Percentiles rank a stretch among this genome's conserved stretches.
Conservation (phyloP, 1,140 invertebrate species). For the Arion vulgaris region DNA sequence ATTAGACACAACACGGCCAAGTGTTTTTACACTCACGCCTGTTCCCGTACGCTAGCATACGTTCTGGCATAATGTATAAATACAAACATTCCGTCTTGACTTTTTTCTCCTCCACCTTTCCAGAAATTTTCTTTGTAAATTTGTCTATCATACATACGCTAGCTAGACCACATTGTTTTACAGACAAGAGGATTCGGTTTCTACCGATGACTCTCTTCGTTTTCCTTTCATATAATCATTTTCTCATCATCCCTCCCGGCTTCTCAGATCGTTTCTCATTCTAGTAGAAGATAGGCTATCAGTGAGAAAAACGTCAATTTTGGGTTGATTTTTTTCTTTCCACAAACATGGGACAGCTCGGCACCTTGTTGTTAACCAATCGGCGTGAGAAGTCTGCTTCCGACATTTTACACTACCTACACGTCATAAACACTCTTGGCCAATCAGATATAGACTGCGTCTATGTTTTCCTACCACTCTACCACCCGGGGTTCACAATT, state of each 20-base stretch:
- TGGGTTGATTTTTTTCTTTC: background rate
- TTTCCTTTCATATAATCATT: background rate
- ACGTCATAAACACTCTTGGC: conserved; percentile 3
- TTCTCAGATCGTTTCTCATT: background rate
- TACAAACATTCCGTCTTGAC: background rate
- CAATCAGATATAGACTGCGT: background rate
- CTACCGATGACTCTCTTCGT: background rate
- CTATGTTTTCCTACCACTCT: background rate
- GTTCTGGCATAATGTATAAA: conserved; percentile 15
- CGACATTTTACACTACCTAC: background rate
- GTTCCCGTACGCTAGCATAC: background rate
- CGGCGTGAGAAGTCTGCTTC: background rate
- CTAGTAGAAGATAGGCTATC: background rate
- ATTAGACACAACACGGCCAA: conserved; percentile 18
- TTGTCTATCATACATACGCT: background rate
- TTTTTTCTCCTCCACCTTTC: background rate
- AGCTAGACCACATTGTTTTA: background rate
- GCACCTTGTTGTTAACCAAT: background rate
- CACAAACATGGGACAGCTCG: background rate
- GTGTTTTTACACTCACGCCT: conserved; percentile 1
- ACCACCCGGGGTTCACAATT: background rate
- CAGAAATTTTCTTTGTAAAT: background rate
- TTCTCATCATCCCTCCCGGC: background rate
- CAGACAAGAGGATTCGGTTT: background rate
- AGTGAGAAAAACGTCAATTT: no score